Percentiles rank a stretch among this genome's conserved stretches.
Conservation (phyloP, 2,797 vertebrate genomes). For the Geotria australis region DNA sequence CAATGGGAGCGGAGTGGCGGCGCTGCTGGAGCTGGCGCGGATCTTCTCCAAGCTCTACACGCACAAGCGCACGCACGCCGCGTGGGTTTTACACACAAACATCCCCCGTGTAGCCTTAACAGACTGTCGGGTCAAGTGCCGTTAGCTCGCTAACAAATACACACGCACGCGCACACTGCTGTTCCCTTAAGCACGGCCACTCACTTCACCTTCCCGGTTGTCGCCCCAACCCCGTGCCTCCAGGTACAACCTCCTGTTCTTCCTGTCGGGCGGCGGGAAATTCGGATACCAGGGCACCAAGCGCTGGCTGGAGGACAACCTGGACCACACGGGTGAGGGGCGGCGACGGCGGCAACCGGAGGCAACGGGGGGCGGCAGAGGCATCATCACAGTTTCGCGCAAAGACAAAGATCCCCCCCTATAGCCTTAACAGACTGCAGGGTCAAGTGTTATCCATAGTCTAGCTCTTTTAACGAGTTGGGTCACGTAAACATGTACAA, state of each 20-base stretch:
- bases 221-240: background rate
- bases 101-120: rapidly evolving
- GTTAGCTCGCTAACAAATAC: background rate
- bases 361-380: too few species aligned
- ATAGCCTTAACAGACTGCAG: too few species aligned
- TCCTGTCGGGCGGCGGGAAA: conserved; percentile 86
- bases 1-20: conserved; percentile 59
- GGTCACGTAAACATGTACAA: too few species aligned
- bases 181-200: too few species aligned
- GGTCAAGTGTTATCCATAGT: too few species aligned
- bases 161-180: too few species aligned
- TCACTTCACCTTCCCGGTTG: too few species aligned
- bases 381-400: too few species aligned
- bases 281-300: conserved; percentile 98
- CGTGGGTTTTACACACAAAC: conserved; percentile 15
- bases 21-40: conserved; percentile 64
- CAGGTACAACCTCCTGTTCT: conserved; percentile 89
- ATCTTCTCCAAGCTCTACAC: conserved; percentile 88
- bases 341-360: background rate
- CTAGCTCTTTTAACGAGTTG: too few species aligned
- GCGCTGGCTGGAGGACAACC: conserved; percentile 80
- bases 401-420: too few species aligned
- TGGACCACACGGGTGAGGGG: conserved; percentile 66
- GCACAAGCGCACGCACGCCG: conserved; percentile 77
- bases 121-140: background rate